Percentiles rank a stretch among this genome's conserved stretches.
These are phyloP conservation scores for Phalacrocorax carbo DNA, from an alignment of 2,113 vertebrate species.

Conservation along the genomic window DNA sequence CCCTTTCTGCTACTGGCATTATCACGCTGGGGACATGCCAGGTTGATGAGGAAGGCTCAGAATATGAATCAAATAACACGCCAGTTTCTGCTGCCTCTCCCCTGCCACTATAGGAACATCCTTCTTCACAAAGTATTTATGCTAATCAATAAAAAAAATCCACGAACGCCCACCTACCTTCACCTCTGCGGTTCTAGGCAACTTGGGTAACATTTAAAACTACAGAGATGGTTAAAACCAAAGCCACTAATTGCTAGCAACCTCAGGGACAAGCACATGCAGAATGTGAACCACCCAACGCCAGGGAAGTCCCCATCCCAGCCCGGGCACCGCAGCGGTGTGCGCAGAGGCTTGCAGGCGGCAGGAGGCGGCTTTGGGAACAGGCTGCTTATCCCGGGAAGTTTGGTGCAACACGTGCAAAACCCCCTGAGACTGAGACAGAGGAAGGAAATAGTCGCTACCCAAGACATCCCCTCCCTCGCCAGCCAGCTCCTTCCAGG, in stretches of 20 bases:
- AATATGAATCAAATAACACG: accelerated
- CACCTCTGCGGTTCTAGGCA: accelerated
- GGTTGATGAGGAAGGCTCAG: neutral
- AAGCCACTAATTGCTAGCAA: accelerated
- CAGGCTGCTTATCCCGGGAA: neutral
- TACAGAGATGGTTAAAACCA: accelerated
- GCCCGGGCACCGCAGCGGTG: accelerated
- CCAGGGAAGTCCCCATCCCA: neutral
- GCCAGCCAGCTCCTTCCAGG: neutral
- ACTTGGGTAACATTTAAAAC: neutral
- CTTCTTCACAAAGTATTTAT: neutral
- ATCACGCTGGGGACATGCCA: accelerated
- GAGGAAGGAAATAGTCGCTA: accelerated
- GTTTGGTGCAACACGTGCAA: neutral
- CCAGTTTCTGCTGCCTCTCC: neutral
- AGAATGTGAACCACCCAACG: accelerated
- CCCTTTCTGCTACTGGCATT: neutral
- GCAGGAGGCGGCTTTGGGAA: neutral
- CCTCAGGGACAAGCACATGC: accelerated
- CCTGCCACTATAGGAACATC: neutral
- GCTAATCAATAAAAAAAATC: neutral
- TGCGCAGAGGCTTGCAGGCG: neutral
- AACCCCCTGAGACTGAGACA: accelerated
- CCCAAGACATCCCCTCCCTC: neutral
- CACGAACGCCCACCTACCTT: accelerated